phyloP scores from a whole-genome alignment of 2,888 invertebrate genomes.

The Agrochola circellaris region DNA sequence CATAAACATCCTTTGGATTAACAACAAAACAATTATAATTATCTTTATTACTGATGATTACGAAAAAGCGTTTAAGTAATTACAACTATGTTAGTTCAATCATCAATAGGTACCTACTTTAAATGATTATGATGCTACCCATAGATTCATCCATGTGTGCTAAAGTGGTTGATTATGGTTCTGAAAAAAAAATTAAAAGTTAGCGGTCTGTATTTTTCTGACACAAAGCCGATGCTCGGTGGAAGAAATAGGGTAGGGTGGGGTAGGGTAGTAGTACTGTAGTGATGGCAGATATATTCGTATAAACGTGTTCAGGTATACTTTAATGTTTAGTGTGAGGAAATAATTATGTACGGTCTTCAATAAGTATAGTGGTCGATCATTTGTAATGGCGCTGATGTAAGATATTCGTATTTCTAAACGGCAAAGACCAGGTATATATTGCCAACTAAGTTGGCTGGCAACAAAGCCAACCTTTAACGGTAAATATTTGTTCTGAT shows the following conservation, averaged over 20 bases:
- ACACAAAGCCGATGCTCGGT: background rate
- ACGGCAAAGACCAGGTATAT: background rate
- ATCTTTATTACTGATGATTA: background rate
- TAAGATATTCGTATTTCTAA: conserved; percentile 10
- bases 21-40: conserved; percentile 18
- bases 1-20: conserved; percentile 32
- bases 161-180: background rate
- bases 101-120: no score
- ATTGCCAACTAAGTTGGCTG: background rate
- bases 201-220: background rate
- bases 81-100: background rate
- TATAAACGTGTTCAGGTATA: background rate
- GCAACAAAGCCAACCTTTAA: background rate
- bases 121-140: background rate
- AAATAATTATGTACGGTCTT: conserved; percentile 25
- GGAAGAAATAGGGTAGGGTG: no score
- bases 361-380: conserved; percentile 1
- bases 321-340: conserved; percentile 22
- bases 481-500: background rate
- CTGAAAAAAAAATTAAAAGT: background rate
- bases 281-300: conserved; percentile 13
- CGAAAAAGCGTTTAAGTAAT: background rate
- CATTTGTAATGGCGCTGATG: conserved; percentile 31
- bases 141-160: background rate
- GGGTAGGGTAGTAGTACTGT: background rate